Evolutionary conservation across 2,113 vertebrate species (phyloP), one percentile per base, ranked within the genome.

Genomic region (Myrmophylax atrothorax): DNA sequence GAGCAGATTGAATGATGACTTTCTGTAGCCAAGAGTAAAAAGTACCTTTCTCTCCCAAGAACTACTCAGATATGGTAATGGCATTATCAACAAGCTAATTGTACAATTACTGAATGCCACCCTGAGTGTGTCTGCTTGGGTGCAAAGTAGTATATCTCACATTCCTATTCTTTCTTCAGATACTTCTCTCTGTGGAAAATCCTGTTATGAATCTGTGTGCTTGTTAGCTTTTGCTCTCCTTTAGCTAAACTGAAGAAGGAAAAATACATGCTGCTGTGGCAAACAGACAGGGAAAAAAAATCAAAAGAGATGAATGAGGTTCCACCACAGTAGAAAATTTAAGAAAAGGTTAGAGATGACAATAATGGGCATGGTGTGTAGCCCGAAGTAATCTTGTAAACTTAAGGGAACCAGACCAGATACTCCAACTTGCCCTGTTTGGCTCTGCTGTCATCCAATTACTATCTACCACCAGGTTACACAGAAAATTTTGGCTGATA

Each of bases 301-400:
- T 40, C n/a, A 60, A 42, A 89, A 81, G 42, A 83, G 31, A 82
- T 68, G 40, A 82, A 87, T 68, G 58, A 95, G 24, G 40, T 50
- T 92, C 69, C 53, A 79, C 49, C 77, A 52, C 35, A 56, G 66
- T 2, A 64, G 84, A 40, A 84, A 91, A 89, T 66, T 72, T 37
- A 75, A 95, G 77, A 29, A 87, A 89, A 96, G 46, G 84, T 82
- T 94, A 90, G 78, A 69, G 19, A 64, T 69, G 14, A 38, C 58
- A 89, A 85, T 66, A 87, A 77, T 15, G 23, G 49, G 31, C 46
- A 74, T 31, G 35, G 68, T 94, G 42, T 35, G 46, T 35, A 80
- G 58, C 50, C 74, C 92, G 42, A 72, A 89, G 67, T 85, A 93
- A 93, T 66, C 67, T 77, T 83, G 29, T n/a, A 85, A 91, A 89